phyloP scores from a whole-genome alignment of 2,888 invertebrate genomes.

The Cylloceria caligata region DNA sequence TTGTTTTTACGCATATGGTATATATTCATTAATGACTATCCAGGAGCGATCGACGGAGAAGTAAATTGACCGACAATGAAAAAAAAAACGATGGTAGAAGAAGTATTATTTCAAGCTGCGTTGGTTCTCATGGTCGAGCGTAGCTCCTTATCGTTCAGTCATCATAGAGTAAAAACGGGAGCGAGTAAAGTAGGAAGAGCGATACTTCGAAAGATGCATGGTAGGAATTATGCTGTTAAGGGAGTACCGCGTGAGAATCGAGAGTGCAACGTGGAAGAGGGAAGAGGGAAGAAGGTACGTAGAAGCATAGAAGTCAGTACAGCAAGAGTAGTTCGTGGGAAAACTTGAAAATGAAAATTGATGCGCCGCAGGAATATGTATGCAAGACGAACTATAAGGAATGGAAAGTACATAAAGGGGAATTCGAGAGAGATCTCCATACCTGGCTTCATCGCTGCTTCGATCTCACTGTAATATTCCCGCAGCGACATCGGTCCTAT shows the following conservation, averaged over 20 bases:
- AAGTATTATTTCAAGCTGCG: slow-evolving; percentile 67
- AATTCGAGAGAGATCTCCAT: slow-evolving; percentile 54
- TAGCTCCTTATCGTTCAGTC: slow-evolving; percentile 58
- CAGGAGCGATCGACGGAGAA: too few species aligned
- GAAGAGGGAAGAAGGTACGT: slow-evolving; percentile 19
- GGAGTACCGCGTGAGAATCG: slow-evolving; percentile 29
- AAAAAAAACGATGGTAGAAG: not conserved
- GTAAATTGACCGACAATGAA: not conserved
- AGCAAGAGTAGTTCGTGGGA: slow-evolving; percentile 37
- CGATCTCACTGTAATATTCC: slow-evolving; percentile 66
- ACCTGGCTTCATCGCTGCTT: slow-evolving; percentile 40
- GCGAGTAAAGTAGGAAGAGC: slow-evolving; percentile 27
- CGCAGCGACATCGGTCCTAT: slow-evolving; percentile 11
- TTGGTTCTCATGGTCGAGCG: slow-evolving; percentile 57
- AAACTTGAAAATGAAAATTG: slow-evolving; percentile 72
- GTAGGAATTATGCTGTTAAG: slow-evolving; percentile 52
- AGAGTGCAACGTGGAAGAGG: slow-evolving; percentile 23
- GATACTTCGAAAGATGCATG: slow-evolving; percentile 9
- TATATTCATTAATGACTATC: too few species aligned
- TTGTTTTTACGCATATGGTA: too few species aligned
- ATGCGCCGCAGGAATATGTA: slow-evolving; percentile 63
- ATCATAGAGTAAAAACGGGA: slow-evolving; percentile 20
- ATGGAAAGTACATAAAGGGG: slow-evolving; percentile 28
- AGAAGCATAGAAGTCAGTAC: slow-evolving; percentile 14
- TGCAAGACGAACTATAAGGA: slow-evolving; percentile 37